Conservation (phyloP, 1,140 invertebrate species). For the Zaprionus africanus region DNA sequence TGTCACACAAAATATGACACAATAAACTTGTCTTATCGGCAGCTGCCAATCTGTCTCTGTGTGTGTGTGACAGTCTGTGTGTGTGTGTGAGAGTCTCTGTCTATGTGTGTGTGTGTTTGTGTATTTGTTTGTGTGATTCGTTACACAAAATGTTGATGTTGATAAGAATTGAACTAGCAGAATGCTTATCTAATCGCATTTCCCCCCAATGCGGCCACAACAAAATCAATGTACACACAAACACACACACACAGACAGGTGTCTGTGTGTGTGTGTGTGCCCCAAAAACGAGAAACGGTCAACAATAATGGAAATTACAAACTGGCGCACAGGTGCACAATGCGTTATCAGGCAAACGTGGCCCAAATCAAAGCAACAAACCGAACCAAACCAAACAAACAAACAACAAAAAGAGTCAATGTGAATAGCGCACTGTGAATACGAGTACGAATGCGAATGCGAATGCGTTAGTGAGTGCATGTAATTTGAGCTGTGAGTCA, state of each 20-base stretch:
- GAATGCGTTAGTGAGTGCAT: background rate
- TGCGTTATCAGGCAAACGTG: conserved; percentile 62
- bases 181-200: conserved; percentile 71
- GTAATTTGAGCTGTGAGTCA: background rate
- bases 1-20: conserved; percentile 35
- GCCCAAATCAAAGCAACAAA: conserved; percentile 67
- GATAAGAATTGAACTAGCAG: conserved; percentile 43
- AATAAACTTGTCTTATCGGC: conserved; percentile 44
- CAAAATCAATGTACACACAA: conserved; percentile 44
- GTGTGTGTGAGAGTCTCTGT: background rate
- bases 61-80: background rate
- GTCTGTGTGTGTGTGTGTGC: conserved; percentile 13
- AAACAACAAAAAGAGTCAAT: conserved; percentile 27
- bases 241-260: conserved; percentile 19
- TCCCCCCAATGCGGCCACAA: conserved; percentile 45
- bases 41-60: conserved; percentile 16
- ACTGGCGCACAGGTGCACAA: conserved; percentile 38
- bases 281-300: conserved; percentile 42
- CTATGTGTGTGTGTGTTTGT: conserved; percentile 5
- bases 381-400: conserved; percentile 40
- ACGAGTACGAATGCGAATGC: background rate
- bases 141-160: conserved; percentile 57
- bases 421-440: conserved; percentile 14
- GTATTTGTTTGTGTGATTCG: conserved; percentile 8
- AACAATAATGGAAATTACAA: conserved; percentile 50